These are phyloP conservation scores for Drosophila biarmipes DNA, from an alignment of 1,140 invertebrate genomes.

Conservation along the genomic window DNA sequence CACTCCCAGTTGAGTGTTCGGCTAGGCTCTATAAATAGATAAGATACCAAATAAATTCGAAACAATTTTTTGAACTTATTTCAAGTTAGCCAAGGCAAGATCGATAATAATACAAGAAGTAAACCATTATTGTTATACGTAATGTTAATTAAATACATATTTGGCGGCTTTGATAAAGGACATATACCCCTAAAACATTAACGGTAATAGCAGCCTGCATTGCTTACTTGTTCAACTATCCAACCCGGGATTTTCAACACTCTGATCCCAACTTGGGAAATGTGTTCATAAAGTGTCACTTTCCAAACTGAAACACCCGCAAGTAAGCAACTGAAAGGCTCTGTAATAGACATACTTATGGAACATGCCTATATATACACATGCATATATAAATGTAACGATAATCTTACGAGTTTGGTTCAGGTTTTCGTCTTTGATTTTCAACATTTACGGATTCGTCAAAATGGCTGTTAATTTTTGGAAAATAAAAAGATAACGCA, in stretches of 20 bases:
- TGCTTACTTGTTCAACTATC: constrained; percentile 35
- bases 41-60: constrained; percentile 29
- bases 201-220: constrained; percentile 9
- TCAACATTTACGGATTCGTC: constrained; percentile 81
- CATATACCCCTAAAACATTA: constrained; percentile 33
- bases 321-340: constrained; percentile 23
- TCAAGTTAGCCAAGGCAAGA: constrained; percentile 66
- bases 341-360: constrained; percentile 41
- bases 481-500: constrained; percentile 66
- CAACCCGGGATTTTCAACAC: constrained; percentile 1
- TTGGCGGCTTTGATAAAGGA: constrained; percentile 62
- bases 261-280: constrained; percentile 14
- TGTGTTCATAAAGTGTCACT: constrained; percentile 11
- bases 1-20: constrained; percentile 47
- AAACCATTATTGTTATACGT: constrained; percentile 34
- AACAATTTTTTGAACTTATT: constrained; percentile 60
- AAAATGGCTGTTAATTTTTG: constrained; percentile 85
- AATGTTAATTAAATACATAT: constrained; percentile 40
- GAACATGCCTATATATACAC: constrained; percentile 32
- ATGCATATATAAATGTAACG: constrained; percentile 52
- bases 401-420: constrained; percentile 68
- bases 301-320: constrained; percentile 14
- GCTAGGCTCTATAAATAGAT: constrained; percentile 13
- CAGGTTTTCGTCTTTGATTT: constrained; percentile 65
- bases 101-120: constrained; percentile 44